Percentiles rank a stretch among this genome's conserved stretches.
phyloP scores from a whole-genome alignment of 2,888 invertebrate species.

The Aporophyla nigra region DNA sequence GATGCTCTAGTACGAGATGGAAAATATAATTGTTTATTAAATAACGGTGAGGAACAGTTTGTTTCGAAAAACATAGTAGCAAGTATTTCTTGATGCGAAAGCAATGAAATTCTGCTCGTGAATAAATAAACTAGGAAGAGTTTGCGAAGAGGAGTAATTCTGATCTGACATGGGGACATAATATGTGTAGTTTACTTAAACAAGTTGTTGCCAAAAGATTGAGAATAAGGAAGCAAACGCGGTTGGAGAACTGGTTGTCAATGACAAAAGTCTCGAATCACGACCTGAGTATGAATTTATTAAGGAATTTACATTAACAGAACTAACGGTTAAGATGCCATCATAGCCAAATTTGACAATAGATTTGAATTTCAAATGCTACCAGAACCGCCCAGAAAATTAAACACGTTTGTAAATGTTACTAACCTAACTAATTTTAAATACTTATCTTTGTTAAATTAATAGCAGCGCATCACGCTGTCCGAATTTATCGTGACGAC shows the following conservation, averaged over 20 bases:
- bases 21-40: constrained; percentile 35
- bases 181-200: constrained; percentile 22
- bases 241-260: constrained; percentile 46
- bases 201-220: constrained; percentile 29
- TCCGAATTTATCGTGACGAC: neutral
- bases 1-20: constrained; percentile 22
- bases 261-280: constrained; percentile 31
- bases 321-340: constrained; percentile 36
- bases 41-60: constrained; percentile 14
- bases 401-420: constrained; percentile 10
- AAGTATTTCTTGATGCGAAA: constrained; percentile 9
- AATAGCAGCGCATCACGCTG: neutral
- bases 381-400: neutral
- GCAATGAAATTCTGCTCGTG: constrained; percentile 21
- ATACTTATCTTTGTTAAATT: neutral
- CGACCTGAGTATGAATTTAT: constrained; percentile 19
- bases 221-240: constrained; percentile 34
- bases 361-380: constrained; percentile 37
- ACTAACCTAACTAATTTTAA: neutral
- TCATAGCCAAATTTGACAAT: constrained; percentile 26
- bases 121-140: constrained; percentile 10
- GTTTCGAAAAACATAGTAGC: constrained; percentile 15
- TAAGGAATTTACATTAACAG: constrained; percentile 14
- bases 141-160: constrained; percentile 17
- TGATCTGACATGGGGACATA: constrained; percentile 2